Evolutionary conservation across 2,797 vertebrate species (phyloP).

Genomic region (Thunnus albacares): DNA sequence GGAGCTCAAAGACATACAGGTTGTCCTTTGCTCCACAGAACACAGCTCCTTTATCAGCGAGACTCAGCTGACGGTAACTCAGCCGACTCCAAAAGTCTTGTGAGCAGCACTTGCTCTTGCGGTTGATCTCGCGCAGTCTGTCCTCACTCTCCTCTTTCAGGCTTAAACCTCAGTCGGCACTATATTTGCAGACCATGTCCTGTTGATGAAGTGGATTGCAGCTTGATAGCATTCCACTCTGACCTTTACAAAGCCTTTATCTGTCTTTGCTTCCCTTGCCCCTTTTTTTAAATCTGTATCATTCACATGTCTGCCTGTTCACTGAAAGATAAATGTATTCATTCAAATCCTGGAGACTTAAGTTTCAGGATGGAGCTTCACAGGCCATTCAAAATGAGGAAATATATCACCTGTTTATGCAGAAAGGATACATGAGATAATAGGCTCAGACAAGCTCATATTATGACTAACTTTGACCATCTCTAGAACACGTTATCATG

Average conservation of each 20-base stretch:
- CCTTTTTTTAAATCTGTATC: not conserved
- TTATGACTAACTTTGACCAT: conserved; percentile 13
- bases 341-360: conserved; percentile 5
- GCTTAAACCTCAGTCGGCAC: not conserved
- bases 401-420: conserved; percentile 3
- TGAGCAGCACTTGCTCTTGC: conserved; percentile 36
- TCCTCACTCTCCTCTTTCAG: not conserved
- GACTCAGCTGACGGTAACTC: conserved; percentile 48
- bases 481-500: conserved; percentile 13
- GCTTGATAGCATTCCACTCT: not conserved
- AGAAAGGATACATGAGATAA: conserved; percentile 2
- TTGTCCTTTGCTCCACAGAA: conserved; percentile 18
- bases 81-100: conserved; percentile 22
- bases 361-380: conserved; percentile 11
- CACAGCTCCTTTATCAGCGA: conserved; percentile 45
- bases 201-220: not conserved
- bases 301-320: not conserved
- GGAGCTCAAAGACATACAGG: conserved; percentile 12
- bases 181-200: conserved; percentile 2
- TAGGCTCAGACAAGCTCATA: conserved; percentile 3
- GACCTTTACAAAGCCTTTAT: not conserved
- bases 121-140: not conserved
- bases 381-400: not conserved
- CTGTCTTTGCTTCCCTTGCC: not conserved
- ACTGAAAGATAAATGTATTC: not conserved